Evolutionary conservation across 2,888 invertebrate genomes (phyloP).

Genomic region (Rotaria sp.): DNA sequence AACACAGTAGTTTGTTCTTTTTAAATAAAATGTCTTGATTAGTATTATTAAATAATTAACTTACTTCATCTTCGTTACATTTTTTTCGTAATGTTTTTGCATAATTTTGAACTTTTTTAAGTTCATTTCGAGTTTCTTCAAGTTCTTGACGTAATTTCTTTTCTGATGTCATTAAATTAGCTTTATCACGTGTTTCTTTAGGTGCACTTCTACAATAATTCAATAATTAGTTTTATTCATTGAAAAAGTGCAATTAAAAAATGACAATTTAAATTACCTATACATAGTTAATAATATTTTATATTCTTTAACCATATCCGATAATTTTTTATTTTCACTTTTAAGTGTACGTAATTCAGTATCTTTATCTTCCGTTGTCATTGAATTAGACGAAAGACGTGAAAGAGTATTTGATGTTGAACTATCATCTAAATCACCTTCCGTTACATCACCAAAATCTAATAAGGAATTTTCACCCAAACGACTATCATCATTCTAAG

Average conservation of each 20-base stretch:
- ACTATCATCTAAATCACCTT: background rate
- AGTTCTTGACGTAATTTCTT: constrained; percentile 36
- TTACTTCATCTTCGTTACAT: constrained; percentile 32
- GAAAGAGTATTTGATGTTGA: background rate
- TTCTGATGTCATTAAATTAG: constrained; percentile 28
- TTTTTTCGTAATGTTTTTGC: constrained; percentile 34
- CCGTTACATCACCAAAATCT: background rate
- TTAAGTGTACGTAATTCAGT: background rate
- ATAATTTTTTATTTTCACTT: constrained; percentile 17
- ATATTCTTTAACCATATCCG: constrained; percentile 18
- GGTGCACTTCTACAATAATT: constrained; percentile 97
- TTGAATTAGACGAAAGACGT: background rate
- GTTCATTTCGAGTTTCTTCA: constrained; percentile 35
- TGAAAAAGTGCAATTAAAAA: constrained; percentile 61
- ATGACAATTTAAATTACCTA: background rate
- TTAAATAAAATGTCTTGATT: no score
- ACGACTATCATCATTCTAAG: constrained; percentile 16
- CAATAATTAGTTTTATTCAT: background rate
- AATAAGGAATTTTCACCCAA: background rate
- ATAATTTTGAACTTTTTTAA: background rate
- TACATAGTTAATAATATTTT: constrained; percentile 21
- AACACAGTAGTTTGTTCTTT: no score
- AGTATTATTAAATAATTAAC: background rate
- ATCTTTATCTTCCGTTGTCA: background rate
- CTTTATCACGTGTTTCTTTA: constrained; percentile 90